Base-by-base conservation (phyloP, 2,888 invertebrate species). In the Candidula unifasciata region DNA sequence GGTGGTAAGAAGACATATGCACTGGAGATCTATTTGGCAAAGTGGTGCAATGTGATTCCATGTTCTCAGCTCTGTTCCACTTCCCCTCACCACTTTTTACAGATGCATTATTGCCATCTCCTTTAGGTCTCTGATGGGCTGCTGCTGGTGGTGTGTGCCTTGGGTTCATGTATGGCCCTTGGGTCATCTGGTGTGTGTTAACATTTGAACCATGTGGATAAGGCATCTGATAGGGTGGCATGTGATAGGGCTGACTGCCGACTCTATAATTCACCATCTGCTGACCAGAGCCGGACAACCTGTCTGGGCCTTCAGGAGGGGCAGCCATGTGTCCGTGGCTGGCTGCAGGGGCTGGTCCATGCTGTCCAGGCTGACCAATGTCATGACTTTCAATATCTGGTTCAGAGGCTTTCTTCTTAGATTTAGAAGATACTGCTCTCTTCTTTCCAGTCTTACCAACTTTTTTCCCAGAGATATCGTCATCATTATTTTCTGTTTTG, bases 161-260 rank as follows among this genome's bases (percentile, higher is more conserved):
- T 71, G 54, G 69, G 35, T 60, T 60, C 74, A 82, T 60, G 24
- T 44, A 35, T 37, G 82, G n/a, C 21, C 54, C 37, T 18, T 35
- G 82, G 24, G 57, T 10, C n/a, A 21, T 35, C 3, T 82, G 73
- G 37, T 60, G 73, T 52, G 74, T 54, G 18, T 30, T 69, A 24
- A 24, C 21, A 35, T 54, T 27, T 30, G 76, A 33, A 44, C 77
- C 69, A 44, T 83, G 83, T 35, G 54, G 54, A 13, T 82, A 77
- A 77, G 77, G 77, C 77, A 83, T 77, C 16, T 77, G 83, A 18
- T 77, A 77, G 35, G 78, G 71, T 27, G 78, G 44, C 77, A 78
- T 83, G 35, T 77, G 37, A 27, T 76, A 66, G 44, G 69, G 80
- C 60, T 73, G 73, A 30, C 60, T 27, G 21, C 44, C 2, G n/a